phyloP scores from a whole-genome alignment of 2,113 vertebrate genomes.

The Heptranchias perlo region DNA sequence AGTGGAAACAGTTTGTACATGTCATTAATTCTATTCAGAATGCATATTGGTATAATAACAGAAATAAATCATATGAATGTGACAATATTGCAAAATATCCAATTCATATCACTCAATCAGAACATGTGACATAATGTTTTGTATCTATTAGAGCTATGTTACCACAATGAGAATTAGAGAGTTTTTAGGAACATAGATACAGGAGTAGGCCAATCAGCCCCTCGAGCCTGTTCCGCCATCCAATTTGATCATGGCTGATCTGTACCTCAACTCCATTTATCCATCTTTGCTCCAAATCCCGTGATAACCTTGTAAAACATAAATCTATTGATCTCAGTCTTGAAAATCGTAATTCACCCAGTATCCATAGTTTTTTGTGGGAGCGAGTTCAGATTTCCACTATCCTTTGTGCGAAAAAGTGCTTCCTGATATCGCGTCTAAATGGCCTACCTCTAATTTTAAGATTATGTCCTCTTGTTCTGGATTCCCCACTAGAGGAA shows the following conservation, averaged over 20 bases:
- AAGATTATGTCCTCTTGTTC: not conserved
- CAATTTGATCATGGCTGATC: not conserved
- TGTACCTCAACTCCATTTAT: not conserved
- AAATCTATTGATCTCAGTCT: not conserved
- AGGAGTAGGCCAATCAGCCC: too few species aligned
- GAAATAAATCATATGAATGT: not conserved
- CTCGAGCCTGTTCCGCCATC: not conserved
- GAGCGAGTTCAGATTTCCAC: not conserved
- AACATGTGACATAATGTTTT: not conserved
- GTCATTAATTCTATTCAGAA: not conserved
- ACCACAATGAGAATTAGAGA: not conserved
- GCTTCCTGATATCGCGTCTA: not conserved
- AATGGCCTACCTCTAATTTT: not conserved
- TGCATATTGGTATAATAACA: not conserved
- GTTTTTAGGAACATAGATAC: not conserved
- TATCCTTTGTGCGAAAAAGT: not conserved
- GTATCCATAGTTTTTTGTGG: not conserved
- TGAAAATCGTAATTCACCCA: not conserved
- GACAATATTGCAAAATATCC: not conserved
- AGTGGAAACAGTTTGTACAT: not conserved
- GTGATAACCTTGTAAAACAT: not conserved
- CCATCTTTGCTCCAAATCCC: not conserved
- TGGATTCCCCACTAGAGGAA: not conserved
- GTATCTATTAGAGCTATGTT: too few species aligned
- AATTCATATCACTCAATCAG: not conserved